Conservation (phyloP, 2,113 vertebrate genomes). For the Ciconia maguari region DNA sequence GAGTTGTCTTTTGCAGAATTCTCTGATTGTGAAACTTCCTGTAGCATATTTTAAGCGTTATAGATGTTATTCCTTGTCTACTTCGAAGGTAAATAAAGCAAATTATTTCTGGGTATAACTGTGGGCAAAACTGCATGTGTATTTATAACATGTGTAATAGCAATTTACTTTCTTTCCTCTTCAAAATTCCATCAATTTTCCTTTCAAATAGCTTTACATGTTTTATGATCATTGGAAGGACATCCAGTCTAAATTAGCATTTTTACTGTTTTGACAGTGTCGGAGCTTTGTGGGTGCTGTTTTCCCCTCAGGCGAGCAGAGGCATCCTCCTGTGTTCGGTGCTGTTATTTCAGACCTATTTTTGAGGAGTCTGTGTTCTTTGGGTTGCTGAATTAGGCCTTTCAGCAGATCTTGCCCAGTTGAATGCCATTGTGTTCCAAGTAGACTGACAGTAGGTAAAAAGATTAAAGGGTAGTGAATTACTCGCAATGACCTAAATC, state of each 20-base stretch:
- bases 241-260: neutral
- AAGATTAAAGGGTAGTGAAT: neutral
- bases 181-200: neutral
- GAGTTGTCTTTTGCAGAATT: neutral
- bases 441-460: neutral
- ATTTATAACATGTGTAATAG: neutral
- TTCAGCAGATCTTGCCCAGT: neutral
- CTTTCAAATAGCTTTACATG: neutral
- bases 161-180: neutral
- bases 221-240: neutral
- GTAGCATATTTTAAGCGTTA: neutral
- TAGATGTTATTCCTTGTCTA: fast-evolving
- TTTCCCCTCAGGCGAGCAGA: neutral
- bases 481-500: neutral
- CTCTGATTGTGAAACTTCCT: neutral
- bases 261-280: neutral
- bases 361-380: neutral
- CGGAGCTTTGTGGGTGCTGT: neutral
- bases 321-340: neutral
- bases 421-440: neutral
- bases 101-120: neutral
- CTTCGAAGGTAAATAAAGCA: neutral
- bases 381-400: neutral
- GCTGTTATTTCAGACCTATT: neutral
- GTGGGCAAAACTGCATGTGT: neutral